Percentiles rank a stretch among this genome's conserved stretches.
These are phyloP conservation scores for Tipula lateralis DNA, from an alignment of 2,888 invertebrate genomes.

Conservation along the genomic window DNA sequence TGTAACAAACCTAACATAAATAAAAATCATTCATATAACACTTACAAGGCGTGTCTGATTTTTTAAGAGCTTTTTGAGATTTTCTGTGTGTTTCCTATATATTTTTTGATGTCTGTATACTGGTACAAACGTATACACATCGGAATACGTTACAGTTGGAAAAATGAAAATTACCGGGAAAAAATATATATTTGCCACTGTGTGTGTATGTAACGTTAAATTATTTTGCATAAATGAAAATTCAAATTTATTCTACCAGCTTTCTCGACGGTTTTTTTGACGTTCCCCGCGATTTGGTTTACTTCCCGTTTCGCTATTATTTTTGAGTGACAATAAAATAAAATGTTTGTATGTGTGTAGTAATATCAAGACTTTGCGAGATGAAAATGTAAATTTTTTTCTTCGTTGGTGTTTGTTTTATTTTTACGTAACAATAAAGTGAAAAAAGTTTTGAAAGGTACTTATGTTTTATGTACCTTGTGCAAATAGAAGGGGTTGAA, in stretches of 20 bases:
- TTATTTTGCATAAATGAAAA: background rate
- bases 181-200: background rate
- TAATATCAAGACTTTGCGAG: background rate
- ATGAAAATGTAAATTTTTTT: background rate
- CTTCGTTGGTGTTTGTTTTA: background rate
- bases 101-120: background rate
- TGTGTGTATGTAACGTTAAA: background rate
- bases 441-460: conserved; percentile 6
- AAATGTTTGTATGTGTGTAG: background rate
- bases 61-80: conserved; percentile 24
- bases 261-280: background rate
- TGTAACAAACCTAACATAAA: conserved; percentile 24
- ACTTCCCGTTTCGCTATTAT: background rate
- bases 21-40: conserved; percentile 11
- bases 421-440: background rate
- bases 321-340: background rate
- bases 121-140: background rate
- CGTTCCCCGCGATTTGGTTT: background rate
- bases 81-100: background rate
- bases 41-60: conserved; percentile 24
- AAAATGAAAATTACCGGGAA: background rate
- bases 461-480: conserved; percentile 11
- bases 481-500: background rate
- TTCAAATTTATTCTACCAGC: background rate
- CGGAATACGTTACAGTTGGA: background rate